phyloP scores from a whole-genome alignment of 2,888 invertebrate genomes.

The Eumacrocentrus americanus region DNA sequence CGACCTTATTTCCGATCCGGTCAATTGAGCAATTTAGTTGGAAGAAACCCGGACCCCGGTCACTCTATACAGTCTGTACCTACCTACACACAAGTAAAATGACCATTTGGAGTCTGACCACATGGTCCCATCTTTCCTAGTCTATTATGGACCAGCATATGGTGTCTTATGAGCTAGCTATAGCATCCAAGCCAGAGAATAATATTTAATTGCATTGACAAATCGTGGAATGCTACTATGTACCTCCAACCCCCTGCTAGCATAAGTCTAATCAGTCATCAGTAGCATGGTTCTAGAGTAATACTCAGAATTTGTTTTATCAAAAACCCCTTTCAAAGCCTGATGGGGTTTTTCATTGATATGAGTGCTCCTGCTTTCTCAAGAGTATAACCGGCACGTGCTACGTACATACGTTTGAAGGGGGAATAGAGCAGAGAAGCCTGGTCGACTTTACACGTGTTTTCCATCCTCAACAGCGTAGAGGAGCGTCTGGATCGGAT shows the following conservation, averaged over 20 bases:
- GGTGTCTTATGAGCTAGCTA: too few species aligned
- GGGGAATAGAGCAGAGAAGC: constrained; percentile 33
- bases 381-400: constrained; percentile 26
- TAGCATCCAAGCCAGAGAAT: too few species aligned
- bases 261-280: too few species aligned
- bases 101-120: neutral
- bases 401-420: constrained; percentile 15
- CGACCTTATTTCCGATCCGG: constrained; percentile 16
- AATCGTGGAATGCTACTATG: too few species aligned
- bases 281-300: too few species aligned
- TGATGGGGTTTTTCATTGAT: neutral
- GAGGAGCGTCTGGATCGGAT: constrained; percentile 3
- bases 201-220: too few species aligned
- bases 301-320: neutral
- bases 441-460: constrained; percentile 36
- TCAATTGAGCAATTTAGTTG: constrained; percentile 17
- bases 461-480: constrained; percentile 30
- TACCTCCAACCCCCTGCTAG: too few species aligned
- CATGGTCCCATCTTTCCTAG: too few species aligned
- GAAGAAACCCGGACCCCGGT: neutral
- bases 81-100: neutral
- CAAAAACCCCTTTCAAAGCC: neutral
- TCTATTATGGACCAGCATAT: too few species aligned
- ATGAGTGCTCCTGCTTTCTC: neutral
- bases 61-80: neutral